phyloP scores from a whole-genome alignment of 1,140 invertebrate species.

The Diabrotica virgifera region DNA sequence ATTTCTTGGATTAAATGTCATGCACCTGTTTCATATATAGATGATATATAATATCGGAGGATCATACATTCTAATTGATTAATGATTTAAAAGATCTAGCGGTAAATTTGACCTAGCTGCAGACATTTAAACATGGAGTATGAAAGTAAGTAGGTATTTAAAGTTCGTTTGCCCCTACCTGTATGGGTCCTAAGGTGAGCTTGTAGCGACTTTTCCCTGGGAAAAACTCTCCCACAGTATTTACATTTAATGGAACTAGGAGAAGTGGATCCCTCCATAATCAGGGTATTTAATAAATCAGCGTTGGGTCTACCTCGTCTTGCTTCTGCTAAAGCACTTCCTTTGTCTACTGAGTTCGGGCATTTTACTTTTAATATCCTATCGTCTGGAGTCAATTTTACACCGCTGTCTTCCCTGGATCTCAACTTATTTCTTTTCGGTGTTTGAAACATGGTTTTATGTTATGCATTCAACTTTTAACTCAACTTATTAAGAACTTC shows the following conservation, averaged over 20 bases:
- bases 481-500: neutral
- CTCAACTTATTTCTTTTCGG: conserved; percentile 41
- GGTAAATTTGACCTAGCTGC: too few relatives aligned
- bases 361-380: conserved; percentile 35
- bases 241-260: conserved; percentile 72
- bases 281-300: conserved; percentile 68
- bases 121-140: conserved; percentile 29
- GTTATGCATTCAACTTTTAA: conserved; percentile 15
- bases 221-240: conserved; percentile 74
- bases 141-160: conserved; percentile 24
- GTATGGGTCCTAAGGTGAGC: conserved; percentile 81
- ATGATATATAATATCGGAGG: too few relatives aligned
- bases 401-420: conserved; percentile 31
- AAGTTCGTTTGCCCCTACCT: conserved; percentile 52
- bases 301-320: conserved; percentile 69
- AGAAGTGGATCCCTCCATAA: conserved; percentile 69
- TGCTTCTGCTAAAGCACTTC: conserved; percentile 36
- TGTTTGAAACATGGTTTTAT: conserved; percentile 43
- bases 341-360: conserved; percentile 41
- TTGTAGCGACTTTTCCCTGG: conserved; percentile 76
- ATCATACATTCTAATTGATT: too few relatives aligned
- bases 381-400: conserved; percentile 36
- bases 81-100: too few relatives aligned
- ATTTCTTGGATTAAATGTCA: too few relatives aligned
- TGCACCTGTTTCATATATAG: too few relatives aligned